Conservation (phyloP, 2,797 vertebrate species). For the Clarias fuscus region DNA sequence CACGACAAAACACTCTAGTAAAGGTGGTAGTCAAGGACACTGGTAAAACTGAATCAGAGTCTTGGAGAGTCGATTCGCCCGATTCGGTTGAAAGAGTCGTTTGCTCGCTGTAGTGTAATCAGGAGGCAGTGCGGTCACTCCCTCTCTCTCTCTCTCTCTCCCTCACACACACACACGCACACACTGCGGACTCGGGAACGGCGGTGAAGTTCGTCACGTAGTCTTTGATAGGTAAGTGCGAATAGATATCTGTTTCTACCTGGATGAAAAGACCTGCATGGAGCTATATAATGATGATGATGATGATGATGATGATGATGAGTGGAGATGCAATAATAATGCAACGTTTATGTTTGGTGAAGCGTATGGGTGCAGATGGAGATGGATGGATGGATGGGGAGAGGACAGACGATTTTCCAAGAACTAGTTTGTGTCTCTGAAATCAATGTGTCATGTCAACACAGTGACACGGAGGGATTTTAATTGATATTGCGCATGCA, state of each 20-base stretch:
- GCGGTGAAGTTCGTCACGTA: constrained; percentile 55
- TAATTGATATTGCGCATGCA: neutral
- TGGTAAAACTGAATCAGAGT: neutral
- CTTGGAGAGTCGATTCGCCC: neutral
- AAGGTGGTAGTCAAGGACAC: neutral
- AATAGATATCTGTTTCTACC: neutral
- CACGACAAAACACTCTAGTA: neutral
- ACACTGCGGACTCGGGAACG: constrained; percentile 52
- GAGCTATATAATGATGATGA: too few species aligned
- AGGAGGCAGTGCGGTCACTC: constrained; percentile 55
- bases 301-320: too few species aligned
- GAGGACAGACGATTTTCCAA: neutral
- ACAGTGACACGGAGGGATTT: neutral
- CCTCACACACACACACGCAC: neutral
- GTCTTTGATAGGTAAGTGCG: constrained; percentile 55
- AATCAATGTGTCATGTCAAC: constrained; percentile 24
- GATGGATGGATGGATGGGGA: neutral
- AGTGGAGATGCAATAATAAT: neutral
- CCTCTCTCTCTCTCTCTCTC: neutral
- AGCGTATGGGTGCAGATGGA: neutral
- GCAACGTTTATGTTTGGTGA: neutral
- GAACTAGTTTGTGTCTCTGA: constrained; percentile 19
- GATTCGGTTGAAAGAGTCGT: constrained; percentile 17
- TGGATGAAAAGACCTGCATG: neutral
- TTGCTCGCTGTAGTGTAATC: constrained; percentile 22